phyloP scores from a whole-genome alignment of 2,888 invertebrate species.

The Antheraea yamamai region DNA sequence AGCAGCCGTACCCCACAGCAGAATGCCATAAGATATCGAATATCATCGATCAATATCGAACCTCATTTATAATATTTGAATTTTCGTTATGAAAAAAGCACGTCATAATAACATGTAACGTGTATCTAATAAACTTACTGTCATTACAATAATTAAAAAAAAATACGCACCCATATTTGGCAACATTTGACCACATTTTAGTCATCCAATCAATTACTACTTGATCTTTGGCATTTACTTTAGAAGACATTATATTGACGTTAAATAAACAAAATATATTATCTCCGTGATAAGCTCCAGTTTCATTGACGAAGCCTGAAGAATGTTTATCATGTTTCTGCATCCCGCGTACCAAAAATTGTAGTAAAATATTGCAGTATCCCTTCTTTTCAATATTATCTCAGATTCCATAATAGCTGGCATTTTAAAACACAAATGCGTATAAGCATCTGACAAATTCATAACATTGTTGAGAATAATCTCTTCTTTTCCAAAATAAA shows the following conservation, averaged over 20 bases:
- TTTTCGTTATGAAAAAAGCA: too few relatives aligned
- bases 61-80: too few relatives aligned
- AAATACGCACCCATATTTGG: too few relatives aligned
- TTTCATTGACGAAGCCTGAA: constrained; percentile 44
- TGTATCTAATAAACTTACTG: too few relatives aligned
- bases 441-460: constrained; percentile 61
- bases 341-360: constrained; percentile 64
- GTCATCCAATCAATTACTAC: too few relatives aligned
- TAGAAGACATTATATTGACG: constrained; percentile 52
- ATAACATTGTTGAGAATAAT: constrained; percentile 59
- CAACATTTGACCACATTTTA: too few relatives aligned
- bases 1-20: too few relatives aligned
- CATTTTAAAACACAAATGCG: constrained; percentile 66
- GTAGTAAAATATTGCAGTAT: constrained; percentile 59
- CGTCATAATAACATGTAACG: too few relatives aligned
- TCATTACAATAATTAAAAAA: too few relatives aligned
- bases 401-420: constrained; percentile 64
- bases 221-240: too few relatives aligned
- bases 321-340: constrained; percentile 60
- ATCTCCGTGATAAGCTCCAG: constrained; percentile 66
- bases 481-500: constrained; percentile 72
- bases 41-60: too few relatives aligned
- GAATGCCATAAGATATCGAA: too few relatives aligned
- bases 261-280: constrained; percentile 68
- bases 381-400: constrained; percentile 36